Percentiles rank a stretch among this genome's conserved stretches.
Evolutionary conservation across 1,140 invertebrate genomes (phyloP).

Genomic region (Leptinotarsa defecta): DNA sequence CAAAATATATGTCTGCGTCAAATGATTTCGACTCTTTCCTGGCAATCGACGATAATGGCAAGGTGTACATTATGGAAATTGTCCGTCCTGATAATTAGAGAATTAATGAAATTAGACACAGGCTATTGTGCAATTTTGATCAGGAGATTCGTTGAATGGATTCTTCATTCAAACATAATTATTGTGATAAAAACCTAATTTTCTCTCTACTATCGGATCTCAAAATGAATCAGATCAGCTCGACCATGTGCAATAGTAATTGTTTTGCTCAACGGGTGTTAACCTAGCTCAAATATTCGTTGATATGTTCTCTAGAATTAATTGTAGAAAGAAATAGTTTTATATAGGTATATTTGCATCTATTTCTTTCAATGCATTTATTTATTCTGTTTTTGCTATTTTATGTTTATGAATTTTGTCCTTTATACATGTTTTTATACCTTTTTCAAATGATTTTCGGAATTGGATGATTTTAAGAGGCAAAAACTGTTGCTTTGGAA

Average conservation of each 20-base stretch:
- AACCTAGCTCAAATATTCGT: constrained; percentile 13
- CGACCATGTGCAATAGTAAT: constrained; percentile 10
- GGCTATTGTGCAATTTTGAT: neutral
- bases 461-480: neutral
- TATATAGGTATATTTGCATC: neutral
- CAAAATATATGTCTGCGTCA: constrained; percentile 34
- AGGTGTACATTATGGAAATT: constrained; percentile 39
- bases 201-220: neutral
- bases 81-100: constrained; percentile 10
- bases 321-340: constrained; percentile 2
- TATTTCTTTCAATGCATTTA: constrained; percentile 3
- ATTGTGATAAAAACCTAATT: too few species aligned
- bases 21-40: constrained; percentile 39
- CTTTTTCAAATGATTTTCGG: neutral
- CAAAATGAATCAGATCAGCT: neutral
- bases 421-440: neutral
- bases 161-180: too few species aligned
- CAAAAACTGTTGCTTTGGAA: neutral
- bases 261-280: constrained; percentile 2
- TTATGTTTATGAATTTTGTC: neutral
- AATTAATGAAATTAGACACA: neutral
- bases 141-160: neutral
- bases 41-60: constrained; percentile 32
- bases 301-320: constrained; percentile 1
- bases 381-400: neutral